Base-by-base conservation (phyloP, 1,140 invertebrate genomes). In the Eubasilissa regina region DNA sequence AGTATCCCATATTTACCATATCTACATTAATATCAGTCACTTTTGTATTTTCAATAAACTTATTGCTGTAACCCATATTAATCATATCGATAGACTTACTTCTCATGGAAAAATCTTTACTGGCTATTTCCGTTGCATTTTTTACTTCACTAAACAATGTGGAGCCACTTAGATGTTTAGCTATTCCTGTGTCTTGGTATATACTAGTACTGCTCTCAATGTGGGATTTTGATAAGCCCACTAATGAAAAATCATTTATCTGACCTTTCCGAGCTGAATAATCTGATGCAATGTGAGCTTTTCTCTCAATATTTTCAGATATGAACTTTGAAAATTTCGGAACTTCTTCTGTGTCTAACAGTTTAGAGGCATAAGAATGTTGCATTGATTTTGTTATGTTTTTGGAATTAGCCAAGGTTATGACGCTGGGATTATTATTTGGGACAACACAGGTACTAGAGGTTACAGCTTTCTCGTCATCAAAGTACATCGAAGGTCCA, bases 1-100 rank as follows among this genome's bases (percentile, higher is more conserved):
- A 84, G 72, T 89, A 89, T 13, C 87, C 87, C 87, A 89, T 88
- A 82, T 88, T 89, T 4, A 89, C 83, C 86, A 88, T 88, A 82
- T 89, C 88, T 45, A 89, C 84, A 74, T 84, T 86, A 6, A 15
- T 62, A 19, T 11, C 66, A 7, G 66, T 81, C 51, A 19, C n/a
- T 75, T 55, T 66, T 60, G 44, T 55, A 13, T n/a, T 58, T 8
- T 82, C 80, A 10, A 79, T 60, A 35, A 19, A 55, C 44, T 82
- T 82, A 35, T 25, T 77, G 1, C 74, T 53, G 64, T 82, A 82
- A 77, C 88, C 86, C 81, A 87, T 87, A 68, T 86, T 87, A 12
- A 80, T 82, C 44, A 80, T 84, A 73, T 75, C 80, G 9, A 85
- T 79, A 35, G 85, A 58, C 77, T 87, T 86, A 13, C 80, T 85